Percentiles rank a stretch among this genome's conserved stretches.
Evolutionary conservation across 2,113 vertebrate genomes (phyloP).

Genomic region (Chamaea fasciata): DNA sequence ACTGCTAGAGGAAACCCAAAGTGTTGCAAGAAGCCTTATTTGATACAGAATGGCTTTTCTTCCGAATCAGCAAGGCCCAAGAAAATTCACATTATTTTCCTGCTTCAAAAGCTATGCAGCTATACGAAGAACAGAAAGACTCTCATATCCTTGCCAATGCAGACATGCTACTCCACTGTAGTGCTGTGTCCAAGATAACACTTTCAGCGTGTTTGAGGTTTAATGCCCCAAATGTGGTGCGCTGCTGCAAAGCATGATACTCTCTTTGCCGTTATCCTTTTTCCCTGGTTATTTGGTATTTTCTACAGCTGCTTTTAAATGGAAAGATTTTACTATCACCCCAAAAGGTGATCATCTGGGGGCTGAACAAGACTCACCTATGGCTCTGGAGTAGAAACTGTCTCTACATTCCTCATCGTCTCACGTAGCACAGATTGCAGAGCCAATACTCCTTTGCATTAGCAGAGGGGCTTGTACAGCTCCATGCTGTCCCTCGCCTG

Average conservation of each 20-base stretch:
- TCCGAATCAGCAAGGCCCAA: neutral
- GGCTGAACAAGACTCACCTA: neutral
- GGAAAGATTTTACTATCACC: neutral
- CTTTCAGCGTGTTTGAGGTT: neutral
- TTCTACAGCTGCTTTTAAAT: neutral
- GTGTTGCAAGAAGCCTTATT: neutral
- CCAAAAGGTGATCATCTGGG: neutral
- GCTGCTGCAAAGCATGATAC: neutral
- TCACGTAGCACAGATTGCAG: fast-evolving
- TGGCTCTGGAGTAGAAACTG: neutral
- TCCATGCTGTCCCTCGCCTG: neutral
- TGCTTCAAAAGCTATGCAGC: neutral
- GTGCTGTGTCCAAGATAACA: neutral
- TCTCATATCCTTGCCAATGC: neutral
- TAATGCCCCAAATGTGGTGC: neutral
- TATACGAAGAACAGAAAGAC: neutral
- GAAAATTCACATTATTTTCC: neutral
- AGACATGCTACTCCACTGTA: neutral
- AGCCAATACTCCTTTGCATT: neutral
- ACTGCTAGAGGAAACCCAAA: neutral
- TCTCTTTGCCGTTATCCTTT: neutral
- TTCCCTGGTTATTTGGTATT: neutral
- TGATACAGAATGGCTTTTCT: neutral
- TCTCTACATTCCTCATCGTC: neutral
- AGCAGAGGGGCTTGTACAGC: neutral